Percentiles rank a stretch among this genome's conserved stretches.
These are phyloP conservation scores for Cromileptes altivelis DNA, from an alignment of 2,113 vertebrate genomes.

Conservation along the genomic window DNA sequence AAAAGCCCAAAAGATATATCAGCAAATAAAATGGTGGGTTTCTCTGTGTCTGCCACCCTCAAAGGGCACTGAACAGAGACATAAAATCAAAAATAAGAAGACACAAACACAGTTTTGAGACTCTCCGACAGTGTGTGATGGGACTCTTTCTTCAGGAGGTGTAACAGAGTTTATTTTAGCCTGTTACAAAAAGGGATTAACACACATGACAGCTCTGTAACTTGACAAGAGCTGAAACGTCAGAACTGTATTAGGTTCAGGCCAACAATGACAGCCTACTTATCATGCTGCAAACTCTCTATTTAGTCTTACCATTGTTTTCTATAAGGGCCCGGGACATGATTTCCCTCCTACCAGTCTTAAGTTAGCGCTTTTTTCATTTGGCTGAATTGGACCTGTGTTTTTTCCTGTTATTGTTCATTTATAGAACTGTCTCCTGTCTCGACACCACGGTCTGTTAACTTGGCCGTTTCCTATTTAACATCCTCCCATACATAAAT, in stretches of 20 bases:
- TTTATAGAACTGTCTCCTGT: conserved; percentile 84
- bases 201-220: background rate
- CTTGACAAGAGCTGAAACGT: background rate
- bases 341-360: conserved; percentile 67
- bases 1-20: too few species aligned
- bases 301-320: conserved; percentile 79
- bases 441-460: conserved; percentile 70
- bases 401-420: conserved; percentile 87
- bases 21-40: too few species aligned
- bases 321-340: conserved; percentile 57
- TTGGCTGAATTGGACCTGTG: conserved; percentile 75
- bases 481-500: conserved; percentile 86
- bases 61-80: background rate
- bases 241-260: background rate
- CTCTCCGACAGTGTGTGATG: background rate
- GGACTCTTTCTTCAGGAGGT: background rate
- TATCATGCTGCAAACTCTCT: conserved; percentile 58
- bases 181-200: background rate
- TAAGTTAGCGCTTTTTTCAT: conserved; percentile 70
- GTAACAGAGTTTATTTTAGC: background rate
- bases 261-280: conserved; percentile 55
- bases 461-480: conserved; percentile 81
- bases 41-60: too few species aligned
- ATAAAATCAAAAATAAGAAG: background rate
- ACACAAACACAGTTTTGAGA: background rate